Base-by-base conservation (phyloP, 2,797 vertebrate species). In the Etheostoma perlongum region DNA sequence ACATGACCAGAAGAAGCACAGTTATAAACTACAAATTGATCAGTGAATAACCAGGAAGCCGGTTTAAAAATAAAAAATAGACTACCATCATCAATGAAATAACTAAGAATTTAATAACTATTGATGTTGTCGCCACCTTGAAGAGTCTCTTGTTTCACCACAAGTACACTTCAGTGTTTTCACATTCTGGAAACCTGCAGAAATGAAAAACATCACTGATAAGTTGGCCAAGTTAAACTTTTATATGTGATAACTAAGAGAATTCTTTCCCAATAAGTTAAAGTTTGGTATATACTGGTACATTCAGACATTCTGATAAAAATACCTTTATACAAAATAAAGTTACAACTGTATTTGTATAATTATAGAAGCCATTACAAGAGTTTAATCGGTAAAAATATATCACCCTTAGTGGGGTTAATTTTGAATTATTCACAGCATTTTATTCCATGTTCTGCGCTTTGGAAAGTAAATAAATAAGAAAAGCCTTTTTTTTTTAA, bases 161-260 rank as follows among this genome's bases (percentile, higher is more conserved):
- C 6, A 47, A 55, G 64, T 25, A 14, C 82, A 70, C 76, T 69
- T 84, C 76, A 51, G 60, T 15, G 52, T 79, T 79, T 90, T 92
- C 89, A 93, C 77, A 85, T 85, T 88, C 77, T 79, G 77, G 72
- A 72, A 25, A 90, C 82, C 94, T 95, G 88, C 12, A 85, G 61
- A 47, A 51, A 81, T 59, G 82, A 44, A 85, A 81, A 63, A 44
- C 0, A 40, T 61, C 11, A 84, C 33, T 85, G 52, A 82, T 76
- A 6, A 71, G 42, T 76, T 52, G 64, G 63, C 7, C 44, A 68
- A 33, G 18, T 21, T 23, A 23, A 48, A 54, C 3, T 18, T 54
- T 16, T 23, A 64, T 13, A 11, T n/a, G 21, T 52, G 25, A 49
- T 33, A 53, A 16, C 42, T 13, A 19, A 11, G 10, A 57, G 2